These are phyloP conservation scores for Mizuhopecten yessoensis DNA, from an alignment of 1,140 invertebrate species.

Conservation along the genomic window DNA sequence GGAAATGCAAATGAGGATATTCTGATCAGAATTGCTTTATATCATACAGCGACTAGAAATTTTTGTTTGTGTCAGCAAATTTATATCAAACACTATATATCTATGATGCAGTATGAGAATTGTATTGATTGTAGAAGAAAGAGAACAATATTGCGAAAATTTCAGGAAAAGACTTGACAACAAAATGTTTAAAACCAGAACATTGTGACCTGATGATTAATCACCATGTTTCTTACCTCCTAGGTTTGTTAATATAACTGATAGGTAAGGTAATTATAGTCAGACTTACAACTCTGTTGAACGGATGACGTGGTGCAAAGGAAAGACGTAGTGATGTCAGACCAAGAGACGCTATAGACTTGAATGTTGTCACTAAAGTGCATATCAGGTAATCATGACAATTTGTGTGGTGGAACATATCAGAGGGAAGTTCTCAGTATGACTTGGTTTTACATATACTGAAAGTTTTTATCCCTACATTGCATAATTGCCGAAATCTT, in stretches of 20 bases:
- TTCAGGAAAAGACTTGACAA: too few species aligned
- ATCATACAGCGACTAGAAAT: too few species aligned
- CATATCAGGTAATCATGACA: not conserved
- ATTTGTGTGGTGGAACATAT: not conserved
- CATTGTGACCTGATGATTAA: too few species aligned
- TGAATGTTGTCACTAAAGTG: not conserved
- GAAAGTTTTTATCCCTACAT: constrained; percentile 4
- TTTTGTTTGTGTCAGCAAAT: too few species aligned
- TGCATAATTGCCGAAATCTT: not conserved
- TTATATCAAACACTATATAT: too few species aligned
- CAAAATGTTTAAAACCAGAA: too few species aligned
- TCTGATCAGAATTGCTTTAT: too few species aligned
- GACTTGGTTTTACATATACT: not conserved
- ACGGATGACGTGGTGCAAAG: not conserved
- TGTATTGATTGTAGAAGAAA: too few species aligned
- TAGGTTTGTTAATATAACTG: not conserved
- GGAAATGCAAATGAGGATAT: too few species aligned
- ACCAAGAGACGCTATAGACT: not conserved
- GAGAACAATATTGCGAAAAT: too few species aligned
- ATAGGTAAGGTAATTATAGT: not conserved
- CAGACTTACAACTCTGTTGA: not conserved
- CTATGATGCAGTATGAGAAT: too few species aligned
- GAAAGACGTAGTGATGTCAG: not conserved
- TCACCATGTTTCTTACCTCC: too few species aligned
- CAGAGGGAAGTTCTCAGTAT: not conserved